Percentiles rank a stretch among this genome's conserved stretches.
Evolutionary conservation across 2,888 invertebrate genomes (phyloP).

Genomic region (Dicranocentrus wangi): DNA sequence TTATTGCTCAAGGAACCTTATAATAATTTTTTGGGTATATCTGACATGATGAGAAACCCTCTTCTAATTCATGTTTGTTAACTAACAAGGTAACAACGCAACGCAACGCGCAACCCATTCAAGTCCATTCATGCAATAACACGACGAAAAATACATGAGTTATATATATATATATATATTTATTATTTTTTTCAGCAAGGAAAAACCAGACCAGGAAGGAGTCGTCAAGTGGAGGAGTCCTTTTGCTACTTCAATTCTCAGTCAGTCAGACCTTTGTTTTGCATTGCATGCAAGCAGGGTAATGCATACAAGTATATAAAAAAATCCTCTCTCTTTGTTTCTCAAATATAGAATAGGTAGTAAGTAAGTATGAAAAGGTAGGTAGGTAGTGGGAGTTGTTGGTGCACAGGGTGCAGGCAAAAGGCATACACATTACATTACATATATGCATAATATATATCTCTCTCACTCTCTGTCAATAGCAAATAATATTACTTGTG

Average conservation of each 20-base stretch:
- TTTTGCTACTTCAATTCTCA: slow-evolving; percentile 5
- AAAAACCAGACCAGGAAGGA: slow-evolving; percentile 33
- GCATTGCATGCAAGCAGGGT: not conserved
- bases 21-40: not conserved
- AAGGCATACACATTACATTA: not conserved
- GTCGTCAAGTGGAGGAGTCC: not conserved
- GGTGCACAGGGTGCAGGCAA: too few relatives aligned
- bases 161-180: too few relatives aligned
- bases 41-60: not conserved
- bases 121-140: slow-evolving; percentile 24
- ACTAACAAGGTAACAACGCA: not conserved
- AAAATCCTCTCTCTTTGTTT: slow-evolving; percentile 1
- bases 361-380: not conserved
- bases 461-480: too few relatives aligned
- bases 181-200: not conserved
- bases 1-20: not conserved
- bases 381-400: not conserved
- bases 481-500: slow-evolving; percentile 41
- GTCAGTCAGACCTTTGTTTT: slow-evolving; percentile 8
- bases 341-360: not conserved
- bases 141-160: not conserved
- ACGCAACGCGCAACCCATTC: not conserved
- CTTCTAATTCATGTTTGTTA: not conserved
- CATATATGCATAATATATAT: not conserved
- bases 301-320: not conserved